Base-by-base conservation (phyloP, 2,888 invertebrate species). In the Campoplex nolae region DNA sequence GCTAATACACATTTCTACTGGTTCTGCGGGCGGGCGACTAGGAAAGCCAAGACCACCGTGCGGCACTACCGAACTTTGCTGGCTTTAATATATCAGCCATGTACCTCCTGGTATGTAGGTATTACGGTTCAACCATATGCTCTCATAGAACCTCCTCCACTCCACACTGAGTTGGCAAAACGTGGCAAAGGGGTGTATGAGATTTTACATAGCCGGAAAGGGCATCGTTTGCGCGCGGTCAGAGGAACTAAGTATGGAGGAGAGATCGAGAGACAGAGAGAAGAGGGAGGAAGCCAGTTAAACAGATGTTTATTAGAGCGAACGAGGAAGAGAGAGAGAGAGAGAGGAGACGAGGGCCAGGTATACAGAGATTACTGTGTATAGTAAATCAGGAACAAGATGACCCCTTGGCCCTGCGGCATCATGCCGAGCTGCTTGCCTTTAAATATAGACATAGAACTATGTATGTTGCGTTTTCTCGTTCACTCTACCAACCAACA, bases 41-140 rank as follows among this genome's bases (percentile, higher is more conserved):
- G 62, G 75, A 54, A 71, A 83, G 71, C 83, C 84, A 65, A 79
- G 68, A 78, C 42, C 81, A 54, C 38, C 67, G 35, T 48, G 58
- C 32, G 23, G 23, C 70, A 51, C 65, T 91, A 90, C 93, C 92
- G 93, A 94, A 94, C 93, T 94, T 94, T 93, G 89, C 91, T 83
- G 88, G 91, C 91, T 93, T 94, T 93, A 93, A 94, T 94, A 94
- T 93, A 94, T 94, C 93, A 93, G 92, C 92, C 89, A 88, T 86
- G 65, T 77, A 77, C 76, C 65, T 67, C 65, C 65, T 65, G 48
- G 62, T 81, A 65, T 77, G 80, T 48, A 79, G 79, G 92, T 91
- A 92, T 93, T 93, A 93, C 92, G 92, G 93, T 92, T 93, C 93
- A 94, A 93, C 93, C 94, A 93, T 93, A 93, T 93, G 93, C 91